phyloP scores from a whole-genome alignment of 2,888 invertebrate species.

The Agrochola lychnidis region DNA sequence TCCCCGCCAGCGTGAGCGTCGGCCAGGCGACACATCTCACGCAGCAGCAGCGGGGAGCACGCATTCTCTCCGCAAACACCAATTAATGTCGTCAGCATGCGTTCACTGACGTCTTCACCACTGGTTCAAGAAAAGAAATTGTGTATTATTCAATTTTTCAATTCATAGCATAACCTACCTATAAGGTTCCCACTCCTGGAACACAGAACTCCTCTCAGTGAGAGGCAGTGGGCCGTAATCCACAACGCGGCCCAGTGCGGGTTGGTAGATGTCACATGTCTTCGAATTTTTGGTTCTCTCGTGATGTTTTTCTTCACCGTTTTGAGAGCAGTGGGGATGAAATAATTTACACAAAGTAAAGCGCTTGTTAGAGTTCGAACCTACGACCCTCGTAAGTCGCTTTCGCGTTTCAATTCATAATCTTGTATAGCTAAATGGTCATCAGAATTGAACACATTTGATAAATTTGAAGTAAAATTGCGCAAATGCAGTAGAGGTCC shows the following conservation, averaged over 20 bases:
- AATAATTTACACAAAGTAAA: no score
- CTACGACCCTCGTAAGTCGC: no score
- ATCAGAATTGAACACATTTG: neutral
- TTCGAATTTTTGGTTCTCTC: no score
- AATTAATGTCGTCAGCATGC: constrained; percentile 84
- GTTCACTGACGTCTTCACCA: constrained; percentile 82
- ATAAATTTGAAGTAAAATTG: neutral
- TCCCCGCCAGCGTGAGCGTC: constrained; percentile 96
- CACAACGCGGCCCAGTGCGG: no score
- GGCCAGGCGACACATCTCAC: constrained; percentile 92
- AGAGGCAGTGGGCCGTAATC: no score
- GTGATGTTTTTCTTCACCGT: no score
- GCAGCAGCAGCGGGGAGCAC: constrained; percentile 84
- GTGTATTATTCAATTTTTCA: neutral
- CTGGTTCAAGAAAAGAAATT: constrained; percentile 60
- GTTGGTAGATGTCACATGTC: no score
- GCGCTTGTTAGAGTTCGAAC: no score
- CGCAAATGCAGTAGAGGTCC: no score
- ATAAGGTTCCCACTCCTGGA: no score
- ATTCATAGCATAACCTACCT: neutral
- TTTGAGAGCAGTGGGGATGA: no score
- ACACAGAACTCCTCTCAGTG: no score
- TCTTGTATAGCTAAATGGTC: neutral
- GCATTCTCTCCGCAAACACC: constrained; percentile 83
- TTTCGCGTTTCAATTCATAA: neutral